phyloP scores from a whole-genome alignment of 2,888 invertebrate species.

The Eupithecia abbreviata region DNA sequence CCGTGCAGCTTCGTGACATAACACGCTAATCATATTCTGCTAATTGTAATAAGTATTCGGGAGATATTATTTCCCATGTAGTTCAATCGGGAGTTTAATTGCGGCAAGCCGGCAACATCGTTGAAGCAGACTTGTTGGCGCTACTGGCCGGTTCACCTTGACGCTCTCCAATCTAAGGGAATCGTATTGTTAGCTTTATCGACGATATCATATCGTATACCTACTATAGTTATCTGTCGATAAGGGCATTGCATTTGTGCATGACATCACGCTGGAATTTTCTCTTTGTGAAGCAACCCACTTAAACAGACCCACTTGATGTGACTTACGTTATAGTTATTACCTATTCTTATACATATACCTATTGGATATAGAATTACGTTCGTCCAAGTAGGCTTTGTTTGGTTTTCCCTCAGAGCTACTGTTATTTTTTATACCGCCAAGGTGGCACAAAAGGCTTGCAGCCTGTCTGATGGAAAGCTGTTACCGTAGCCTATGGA shows the following conservation, averaged over 20 bases:
- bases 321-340: background rate
- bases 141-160: slow-evolving; percentile 74
- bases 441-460: background rate
- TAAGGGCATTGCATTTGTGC: slow-evolving; percentile 28
- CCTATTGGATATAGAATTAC: background rate
- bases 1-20: background rate
- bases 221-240: slow-evolving; percentile 27
- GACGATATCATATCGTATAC: slow-evolving; percentile 21
- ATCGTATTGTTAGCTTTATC: slow-evolving; percentile 45
- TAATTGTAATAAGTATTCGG: background rate
- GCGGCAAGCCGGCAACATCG: slow-evolving; percentile 25
- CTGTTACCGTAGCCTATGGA: background rate
- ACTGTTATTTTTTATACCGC: background rate
- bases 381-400: background rate
- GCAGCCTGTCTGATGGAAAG: background rate
- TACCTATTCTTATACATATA: background rate
- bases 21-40: background rate
- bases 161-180: slow-evolving; percentile 59
- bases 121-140: slow-evolving; percentile 70
- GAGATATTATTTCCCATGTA: background rate
- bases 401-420: background rate
- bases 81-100: background rate
- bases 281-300: slow-evolving; percentile 25
- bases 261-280: slow-evolving; percentile 28
- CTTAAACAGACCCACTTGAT: slow-evolving; percentile 8